Base-by-base conservation (phyloP, 2,797 vertebrate species). In the Anabacerthia variegaticeps region DNA sequence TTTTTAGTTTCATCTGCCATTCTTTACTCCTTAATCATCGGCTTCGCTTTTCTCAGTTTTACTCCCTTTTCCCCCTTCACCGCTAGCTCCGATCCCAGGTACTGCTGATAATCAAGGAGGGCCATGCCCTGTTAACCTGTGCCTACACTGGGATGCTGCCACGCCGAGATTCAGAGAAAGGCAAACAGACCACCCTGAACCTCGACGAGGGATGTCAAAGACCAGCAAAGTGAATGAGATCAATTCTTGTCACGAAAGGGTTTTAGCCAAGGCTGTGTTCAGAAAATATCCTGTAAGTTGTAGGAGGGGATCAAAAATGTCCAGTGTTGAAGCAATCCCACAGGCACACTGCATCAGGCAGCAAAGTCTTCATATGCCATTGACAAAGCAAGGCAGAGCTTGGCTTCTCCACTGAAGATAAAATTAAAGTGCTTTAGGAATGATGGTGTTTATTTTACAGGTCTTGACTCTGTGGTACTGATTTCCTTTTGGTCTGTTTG, bases 1-100 rank as follows among this genome's bases (percentile, higher is more conserved):
- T 97, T 97, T 97, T 98, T 97, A 97, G 97, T 89, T 93, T 95
- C 69, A 93, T 96, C 92, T 95, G 87, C 85, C 78, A 94, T 91
- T 84, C 89, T 96, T 91, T 75, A 82, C 80, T 93, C 86, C 88
- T 83, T 78, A 90, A 92, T 89, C 54, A 62, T 30, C 30, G n/a
- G 24, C 55, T 72, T 69, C 2, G 5, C 69, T 92, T 93, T 94
- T 86, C 76, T 92, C 48, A 37, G 34, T 67, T 91, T 89, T 54
- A 84, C 56, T 73, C 82, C 77, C 44, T 76, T 91, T 93, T 37
- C 46, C 24, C 37, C 37, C 59, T 52, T 93, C 62, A 37, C 61
- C 2, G 9, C 23, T 37, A 59, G 55, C 63, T 80, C 69, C 3
- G 1, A 15, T 44, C 44, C 36, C 48, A 72, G 82, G 43, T 89